These are phyloP conservation scores for Branchinecta lynchi DNA, from an alignment of 1,140 invertebrate genomes.

Conservation along the genomic window DNA sequence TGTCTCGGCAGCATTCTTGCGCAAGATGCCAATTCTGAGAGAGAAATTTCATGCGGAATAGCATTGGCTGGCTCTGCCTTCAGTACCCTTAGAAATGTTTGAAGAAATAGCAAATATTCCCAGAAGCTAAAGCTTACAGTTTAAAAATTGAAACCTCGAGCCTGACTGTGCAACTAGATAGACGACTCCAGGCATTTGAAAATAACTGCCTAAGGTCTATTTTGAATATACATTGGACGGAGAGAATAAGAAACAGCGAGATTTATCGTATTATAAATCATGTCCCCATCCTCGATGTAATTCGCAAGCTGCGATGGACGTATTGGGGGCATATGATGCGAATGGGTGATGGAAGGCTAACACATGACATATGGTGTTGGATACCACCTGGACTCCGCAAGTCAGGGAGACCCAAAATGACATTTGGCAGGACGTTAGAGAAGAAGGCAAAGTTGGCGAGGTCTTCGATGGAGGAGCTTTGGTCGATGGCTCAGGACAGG, in stretches of 20 bases:
- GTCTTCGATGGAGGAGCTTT: too few species aligned
- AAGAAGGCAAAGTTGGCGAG: too few species aligned
- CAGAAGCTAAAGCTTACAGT: not conserved
- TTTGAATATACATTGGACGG: conserved; percentile 6
- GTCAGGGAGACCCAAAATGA: conserved; percentile 5
- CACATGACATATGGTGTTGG: conserved; percentile 8
- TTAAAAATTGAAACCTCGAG: not conserved
- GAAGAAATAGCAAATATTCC: too few species aligned
- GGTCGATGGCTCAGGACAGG: too few species aligned
- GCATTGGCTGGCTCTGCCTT: conserved; percentile 8
- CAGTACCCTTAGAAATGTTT: not conserved
- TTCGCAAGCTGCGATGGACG: not conserved
- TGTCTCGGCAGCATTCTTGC: too few species aligned
- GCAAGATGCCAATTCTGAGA: conserved; percentile 5
- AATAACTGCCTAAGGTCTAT: conserved; percentile 9
- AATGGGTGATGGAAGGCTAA: conserved; percentile 5
- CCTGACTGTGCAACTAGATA: not conserved
- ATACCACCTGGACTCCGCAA: not conserved
- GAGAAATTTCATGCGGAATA: conserved; percentile 1
- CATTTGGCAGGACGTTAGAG: conserved; percentile 1
- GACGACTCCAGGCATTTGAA: conserved; percentile 1
- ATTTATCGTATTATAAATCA: not conserved
- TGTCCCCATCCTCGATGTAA: conserved; percentile 4
- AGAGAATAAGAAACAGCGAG: too few species aligned
- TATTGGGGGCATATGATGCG: conserved; percentile 8